Evolutionary conservation across 2,888 invertebrate genomes (phyloP).

Genomic region (Oxytorus armatus): DNA sequence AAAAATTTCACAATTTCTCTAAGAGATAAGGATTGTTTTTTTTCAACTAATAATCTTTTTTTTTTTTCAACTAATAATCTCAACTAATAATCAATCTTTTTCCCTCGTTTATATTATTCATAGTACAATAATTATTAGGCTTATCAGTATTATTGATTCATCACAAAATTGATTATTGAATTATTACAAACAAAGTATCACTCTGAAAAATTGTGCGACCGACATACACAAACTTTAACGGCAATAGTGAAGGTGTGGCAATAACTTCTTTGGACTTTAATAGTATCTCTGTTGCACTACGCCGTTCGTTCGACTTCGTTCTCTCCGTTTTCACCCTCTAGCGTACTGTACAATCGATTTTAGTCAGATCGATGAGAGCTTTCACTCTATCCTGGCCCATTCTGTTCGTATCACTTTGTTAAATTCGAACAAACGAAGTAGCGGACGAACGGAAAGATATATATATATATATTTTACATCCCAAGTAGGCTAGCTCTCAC

Average conservation of each 20-base stretch:
- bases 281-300: constrained; percentile 34
- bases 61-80: background rate
- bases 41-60: background rate
- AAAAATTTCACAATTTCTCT: background rate
- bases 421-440: constrained; percentile 34
- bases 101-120: constrained; percentile 4
- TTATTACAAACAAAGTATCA: constrained; percentile 6
- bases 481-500: background rate
- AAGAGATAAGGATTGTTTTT: background rate
- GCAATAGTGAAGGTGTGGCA: constrained; percentile 38
- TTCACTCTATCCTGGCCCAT: constrained; percentile 24
- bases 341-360: constrained; percentile 50
- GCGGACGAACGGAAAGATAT: background rate
- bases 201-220: constrained; percentile 34
- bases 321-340: background rate
- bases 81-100: background rate
- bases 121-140: background rate
- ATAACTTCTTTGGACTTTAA: constrained; percentile 53
- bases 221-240: background rate
- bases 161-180: constrained; percentile 8
- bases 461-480: background rate
- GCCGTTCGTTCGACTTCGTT: constrained; percentile 36
- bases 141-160: constrained; percentile 18
- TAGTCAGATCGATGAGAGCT: constrained; percentile 53
- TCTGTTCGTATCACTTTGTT: constrained; percentile 46